Evolutionary conservation across 2,113 vertebrate genomes (phyloP).

Genomic region (Ascaphus truei): DNA sequence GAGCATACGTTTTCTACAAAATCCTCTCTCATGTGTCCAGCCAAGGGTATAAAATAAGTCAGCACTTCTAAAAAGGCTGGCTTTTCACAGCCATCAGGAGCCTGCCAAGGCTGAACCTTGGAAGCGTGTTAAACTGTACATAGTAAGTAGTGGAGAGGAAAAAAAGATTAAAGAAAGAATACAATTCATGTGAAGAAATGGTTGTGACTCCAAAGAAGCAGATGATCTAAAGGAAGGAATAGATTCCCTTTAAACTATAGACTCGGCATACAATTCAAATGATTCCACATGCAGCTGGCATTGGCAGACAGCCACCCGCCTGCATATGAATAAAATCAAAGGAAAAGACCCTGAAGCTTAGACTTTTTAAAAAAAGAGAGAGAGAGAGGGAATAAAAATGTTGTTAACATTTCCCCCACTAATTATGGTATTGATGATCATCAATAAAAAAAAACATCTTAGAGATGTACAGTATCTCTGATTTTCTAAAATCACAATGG

Average conservation of each 20-base stretch:
- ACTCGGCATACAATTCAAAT: slow-evolving; percentile 69
- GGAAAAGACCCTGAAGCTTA: slow-evolving; percentile 68
- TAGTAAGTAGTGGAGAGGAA: slow-evolving; percentile 45
- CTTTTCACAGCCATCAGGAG: slow-evolving; percentile 57
- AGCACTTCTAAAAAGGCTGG: slow-evolving; percentile 56
- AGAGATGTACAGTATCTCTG: slow-evolving; percentile 3
- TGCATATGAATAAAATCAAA: slow-evolving; percentile 68
- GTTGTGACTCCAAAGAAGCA: slow-evolving; percentile 65
- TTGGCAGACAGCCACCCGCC: slow-evolving; percentile 71
- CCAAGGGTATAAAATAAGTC: slow-evolving; percentile 60
- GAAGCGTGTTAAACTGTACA: slow-evolving; percentile 59
- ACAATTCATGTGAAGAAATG: slow-evolving; percentile 63
- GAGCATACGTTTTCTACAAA: slow-evolving; percentile 42
- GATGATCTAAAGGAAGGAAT: slow-evolving; percentile 72
- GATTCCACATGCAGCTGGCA: slow-evolving; percentile 69
- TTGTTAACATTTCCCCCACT: slow-evolving; percentile 46
- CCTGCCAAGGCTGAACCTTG: slow-evolving; percentile 58
- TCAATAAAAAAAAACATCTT: too few species aligned
- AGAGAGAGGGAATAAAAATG: slow-evolving; percentile 50
- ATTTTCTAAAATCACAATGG: not conserved
- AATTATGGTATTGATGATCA: slow-evolving; percentile 58
- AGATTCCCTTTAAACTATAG: slow-evolving; percentile 64
- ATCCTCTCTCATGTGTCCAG: slow-evolving; percentile 39
- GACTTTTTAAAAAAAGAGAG: slow-evolving; percentile 70
- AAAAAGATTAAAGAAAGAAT: slow-evolving; percentile 68